Evolutionary conservation across 2,888 invertebrate genomes (phyloP), one percentile per base, ranked within the genome.

Genomic region (Anodontia alba): DNA sequence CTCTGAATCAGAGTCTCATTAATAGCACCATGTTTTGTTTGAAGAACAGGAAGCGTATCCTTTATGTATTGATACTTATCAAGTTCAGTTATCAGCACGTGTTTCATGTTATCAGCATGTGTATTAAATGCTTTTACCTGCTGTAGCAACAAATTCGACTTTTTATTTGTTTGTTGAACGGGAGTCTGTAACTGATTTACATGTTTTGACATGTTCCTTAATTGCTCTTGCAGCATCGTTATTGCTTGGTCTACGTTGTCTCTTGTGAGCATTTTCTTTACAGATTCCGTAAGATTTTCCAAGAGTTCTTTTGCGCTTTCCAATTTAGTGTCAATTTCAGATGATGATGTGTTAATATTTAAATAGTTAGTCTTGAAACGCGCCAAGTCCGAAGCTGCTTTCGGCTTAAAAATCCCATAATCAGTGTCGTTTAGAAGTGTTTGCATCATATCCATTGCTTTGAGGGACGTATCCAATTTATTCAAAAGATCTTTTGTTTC

Each of bases 31-130:
- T 80, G 73, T 68, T 81, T 76, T 26, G 20, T 42, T 68, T 78
- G 57, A 8, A 81, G 67, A 26, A 57, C 7, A 23, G 81, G 81
- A 10, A 86, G 66, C 26, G 72, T 66, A 1, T 66, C 23, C 3
- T 81, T 80, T 1, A 86, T 76, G 38, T 73, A 86, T 23, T 66
- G 42, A 12, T 69, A 62, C 62, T 86, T 86, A 36, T 77, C 38
- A n/a, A 81, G 77, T 68, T 83, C 83, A 1, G 57, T 33, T 20
- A 62, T 20, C 15, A 86, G 73, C 17, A 76, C 66, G 29, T 42
- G 26, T 33, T 83, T 80, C 46, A 75, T 67, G 0, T 26, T 31
- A 1, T 46, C 29, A 0, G 75, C n/a, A 7, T 69, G 12, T 8
- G 20, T 23, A 23, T 76, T 23, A 29, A 51, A n/a, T 29, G n/a